Base-by-base conservation (phyloP, 1,140 invertebrate species). In the Lordiphosa mommai region DNA sequence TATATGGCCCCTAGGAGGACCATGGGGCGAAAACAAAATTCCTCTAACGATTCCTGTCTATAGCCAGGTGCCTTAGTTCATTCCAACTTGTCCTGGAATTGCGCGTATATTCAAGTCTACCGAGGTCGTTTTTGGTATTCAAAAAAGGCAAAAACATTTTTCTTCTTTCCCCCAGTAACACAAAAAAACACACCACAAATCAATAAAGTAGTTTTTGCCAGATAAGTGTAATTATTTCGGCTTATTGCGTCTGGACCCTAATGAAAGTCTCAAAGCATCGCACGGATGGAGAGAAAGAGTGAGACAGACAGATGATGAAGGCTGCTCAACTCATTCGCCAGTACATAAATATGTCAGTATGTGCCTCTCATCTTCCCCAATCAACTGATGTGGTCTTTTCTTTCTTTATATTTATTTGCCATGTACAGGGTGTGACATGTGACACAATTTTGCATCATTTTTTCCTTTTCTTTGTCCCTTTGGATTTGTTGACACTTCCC, bases 371-470 rank as follows among this genome's bases (percentile, higher is more conserved):
- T 50, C 61, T 44, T 49, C 36, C 58, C 58, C 59, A 64, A 43
- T 64, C 61, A 65, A 55, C 59, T 55, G 57, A 55, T 65, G 61
- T 64, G 60, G 20, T 48, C 9, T 7, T 27, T 14, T 14, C 6
- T 16, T 33, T 32, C 14, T 47, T 33, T 20, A n/a, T 33, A 16
- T 64, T 44, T 44, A 48, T 59, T 65, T 65, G 66, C 43, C 27
- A 61, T 14, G 37, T 67, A 49, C 58, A 52, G 61, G 61, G 63
- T 67, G 61, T 67, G 63, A 67, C 63, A 67, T 67, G 63, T 67
- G 63, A 67, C 63, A 67, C 63, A 67, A 67, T 67, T 66, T 66
- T 61, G 20, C 30, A 13, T 29, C 17, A 23, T 32, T 53, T 17
- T 23, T 16, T 20, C 32, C 40, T 61, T 66, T 58, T 37, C 61